These are phyloP conservation scores for Ectemnius continuus DNA, from an alignment of 2,888 invertebrate genomes.

Conservation along the genomic window DNA sequence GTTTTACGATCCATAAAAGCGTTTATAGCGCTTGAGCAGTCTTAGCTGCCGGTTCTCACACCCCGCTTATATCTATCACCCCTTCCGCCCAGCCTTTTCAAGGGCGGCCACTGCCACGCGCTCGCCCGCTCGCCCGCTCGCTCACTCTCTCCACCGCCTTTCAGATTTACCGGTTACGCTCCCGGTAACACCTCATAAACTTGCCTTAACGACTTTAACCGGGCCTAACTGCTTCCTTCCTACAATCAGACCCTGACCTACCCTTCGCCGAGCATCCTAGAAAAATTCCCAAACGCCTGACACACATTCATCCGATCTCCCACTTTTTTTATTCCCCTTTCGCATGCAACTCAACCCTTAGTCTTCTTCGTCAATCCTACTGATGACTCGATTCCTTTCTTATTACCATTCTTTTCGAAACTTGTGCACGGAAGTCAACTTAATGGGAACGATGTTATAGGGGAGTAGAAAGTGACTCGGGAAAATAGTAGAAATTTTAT, in stretches of 20 bases:
- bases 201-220: conserved; percentile 78
- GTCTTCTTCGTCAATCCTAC: too few species aligned
- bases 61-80: conserved; percentile 66
- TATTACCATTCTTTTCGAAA: too few species aligned
- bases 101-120: conserved; percentile 78
- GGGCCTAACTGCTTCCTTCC: conserved; percentile 78
- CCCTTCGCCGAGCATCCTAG: conserved; percentile 61
- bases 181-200: conserved; percentile 78
- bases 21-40: conserved; percentile 70
- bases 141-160: conserved; percentile 63
- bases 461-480: too few species aligned
- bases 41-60: conserved; percentile 67
- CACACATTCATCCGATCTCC: too few species aligned
- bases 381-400: too few species aligned
- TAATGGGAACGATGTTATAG: too few species aligned
- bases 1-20: conserved; percentile 78
- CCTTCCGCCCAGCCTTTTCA: conserved; percentile 64
- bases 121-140: conserved; percentile 47
- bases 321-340: too few species aligned
- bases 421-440: too few species aligned
- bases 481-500: too few species aligned
- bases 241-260: conserved; percentile 77
- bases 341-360: too few species aligned
- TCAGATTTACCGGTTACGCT: conserved; percentile 78
- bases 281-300: conserved; percentile 50